A percentile compares a stretch with the other conserved stretches of the same genome.
Conservation (phyloP, 1,140 invertebrate species). For the Danaus plexippus region DNA sequence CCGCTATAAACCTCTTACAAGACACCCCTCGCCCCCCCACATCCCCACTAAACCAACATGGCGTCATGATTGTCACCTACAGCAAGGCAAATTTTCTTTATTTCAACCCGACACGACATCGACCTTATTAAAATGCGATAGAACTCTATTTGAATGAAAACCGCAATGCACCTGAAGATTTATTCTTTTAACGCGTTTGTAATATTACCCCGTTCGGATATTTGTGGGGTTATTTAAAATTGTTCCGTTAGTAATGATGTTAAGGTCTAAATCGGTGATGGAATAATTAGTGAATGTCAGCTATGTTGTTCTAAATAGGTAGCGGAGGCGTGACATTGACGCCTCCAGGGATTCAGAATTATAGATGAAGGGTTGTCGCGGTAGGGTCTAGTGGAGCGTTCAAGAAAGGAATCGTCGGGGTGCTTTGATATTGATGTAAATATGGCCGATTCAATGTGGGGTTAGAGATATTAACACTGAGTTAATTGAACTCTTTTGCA, state of each 20-base stretch:
- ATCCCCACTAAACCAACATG: conserved; percentile 60
- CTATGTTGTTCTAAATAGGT: conserved; percentile 50
- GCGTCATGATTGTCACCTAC: conserved; percentile 66
- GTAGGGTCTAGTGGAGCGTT: conserved; percentile 54
- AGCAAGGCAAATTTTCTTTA: conserved; percentile 38
- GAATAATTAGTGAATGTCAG: conserved; percentile 33
- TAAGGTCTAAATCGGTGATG: conserved; percentile 27
- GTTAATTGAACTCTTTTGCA: no score
- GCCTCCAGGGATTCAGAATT: conserved; percentile 59
- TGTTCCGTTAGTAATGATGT: conserved; percentile 14
- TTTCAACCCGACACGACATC: conserved; percentile 16
- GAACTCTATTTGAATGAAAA: conserved; percentile 15
- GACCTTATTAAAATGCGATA: conserved; percentile 29
- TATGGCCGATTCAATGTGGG: conserved; percentile 34
- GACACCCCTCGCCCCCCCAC: conserved; percentile 48
- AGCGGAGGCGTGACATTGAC: conserved; percentile 65
- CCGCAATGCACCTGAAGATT: conserved; percentile 49
- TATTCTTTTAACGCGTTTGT: conserved; percentile 56
- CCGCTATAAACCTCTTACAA: conserved; percentile 57
- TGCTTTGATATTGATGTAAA: conserved; percentile 49
- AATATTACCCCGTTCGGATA: conserved; percentile 46
- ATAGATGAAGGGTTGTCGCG: conserved; percentile 60
- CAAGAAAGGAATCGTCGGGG: conserved; percentile 36
- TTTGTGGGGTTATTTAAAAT: conserved; percentile 14
- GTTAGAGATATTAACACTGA: no score